Percentiles rank a stretch among this genome's conserved stretches.
phyloP scores from a whole-genome alignment of 2,797 vertebrate genomes.

The Acipenser oxyrinchus region DNA sequence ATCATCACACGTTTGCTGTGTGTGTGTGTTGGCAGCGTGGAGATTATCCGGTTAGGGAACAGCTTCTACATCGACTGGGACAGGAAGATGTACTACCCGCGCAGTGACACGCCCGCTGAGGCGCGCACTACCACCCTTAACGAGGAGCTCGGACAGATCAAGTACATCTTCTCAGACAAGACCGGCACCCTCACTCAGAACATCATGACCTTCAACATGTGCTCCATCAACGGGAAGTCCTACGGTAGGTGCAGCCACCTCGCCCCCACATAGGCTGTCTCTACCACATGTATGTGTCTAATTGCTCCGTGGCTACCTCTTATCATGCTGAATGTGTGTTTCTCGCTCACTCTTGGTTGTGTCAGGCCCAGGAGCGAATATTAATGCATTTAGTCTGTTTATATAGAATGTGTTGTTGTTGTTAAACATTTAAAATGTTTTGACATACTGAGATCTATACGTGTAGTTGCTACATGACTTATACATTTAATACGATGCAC shows the following conservation, averaged over 20 bases:
- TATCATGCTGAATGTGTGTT: too few species aligned
- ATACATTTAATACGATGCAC: too few species aligned
- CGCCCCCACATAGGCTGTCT: background rate
- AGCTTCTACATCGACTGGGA: constrained; percentile 70
- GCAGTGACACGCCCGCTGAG: constrained; percentile 72
- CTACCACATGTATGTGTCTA: background rate
- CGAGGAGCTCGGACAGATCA: constrained; percentile 89
- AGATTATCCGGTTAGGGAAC: too few species aligned
- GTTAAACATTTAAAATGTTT: too few species aligned
- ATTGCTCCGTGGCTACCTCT: background rate
- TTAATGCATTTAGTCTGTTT: too few species aligned
- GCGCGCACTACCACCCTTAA: constrained; percentile 87
- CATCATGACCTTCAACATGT: constrained; percentile 89
- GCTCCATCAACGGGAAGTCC: constrained; percentile 75
- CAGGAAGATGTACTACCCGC: constrained; percentile 81
- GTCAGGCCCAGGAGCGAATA: too few species aligned
- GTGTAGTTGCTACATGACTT: too few species aligned
- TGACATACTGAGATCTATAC: too few species aligned
- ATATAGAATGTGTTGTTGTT: too few species aligned
- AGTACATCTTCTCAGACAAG: constrained; percentile 93
- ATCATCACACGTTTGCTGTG: too few species aligned
- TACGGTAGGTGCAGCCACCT: constrained; percentile 58
- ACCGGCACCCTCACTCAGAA: constrained; percentile 94
- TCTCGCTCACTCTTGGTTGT: too few species aligned
- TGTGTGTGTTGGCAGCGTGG: too few species aligned